Evolutionary conservation across 2,797 vertebrate genomes (phyloP).

Genomic region (Antennarius maculatus): DNA sequence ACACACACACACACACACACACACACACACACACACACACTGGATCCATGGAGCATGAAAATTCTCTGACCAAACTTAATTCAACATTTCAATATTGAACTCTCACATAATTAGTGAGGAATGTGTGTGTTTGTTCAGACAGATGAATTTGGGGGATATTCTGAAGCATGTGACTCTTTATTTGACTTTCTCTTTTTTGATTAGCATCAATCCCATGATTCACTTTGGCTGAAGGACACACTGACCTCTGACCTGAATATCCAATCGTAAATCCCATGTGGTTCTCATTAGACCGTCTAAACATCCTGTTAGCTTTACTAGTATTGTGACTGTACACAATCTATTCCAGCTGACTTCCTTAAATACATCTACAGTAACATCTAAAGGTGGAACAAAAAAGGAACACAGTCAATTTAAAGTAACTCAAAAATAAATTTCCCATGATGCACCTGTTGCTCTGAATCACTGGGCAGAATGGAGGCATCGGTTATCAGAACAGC

Average conservation of each 20-base stretch:
- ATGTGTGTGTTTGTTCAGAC: constrained; percentile 6
- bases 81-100: constrained; percentile 53
- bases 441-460: constrained; percentile 75
- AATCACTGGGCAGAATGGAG: constrained; percentile 65
- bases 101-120: constrained; percentile 26
- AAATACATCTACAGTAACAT: too few species aligned
- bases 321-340: neutral
- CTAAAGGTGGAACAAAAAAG: neutral
- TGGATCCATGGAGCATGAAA: constrained; percentile 29
- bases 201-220: constrained; percentile 10
- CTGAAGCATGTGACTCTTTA: constrained; percentile 9
- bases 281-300: neutral
- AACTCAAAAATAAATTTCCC: neutral
- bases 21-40: neutral
- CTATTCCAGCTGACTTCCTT: too few species aligned
- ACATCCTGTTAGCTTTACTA: too few species aligned
- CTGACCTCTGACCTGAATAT: constrained; percentile 17
- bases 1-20: too few species aligned
- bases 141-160: constrained; percentile 6
- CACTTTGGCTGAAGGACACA: constrained; percentile 1
- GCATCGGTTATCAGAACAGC: constrained; percentile 77
- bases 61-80: constrained; percentile 44
- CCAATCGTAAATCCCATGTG: neutral
- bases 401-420: neutral
- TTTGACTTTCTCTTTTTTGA: constrained; percentile 9